Base-by-base conservation (phyloP, 2,888 invertebrate species). In the Drosophila percnosoma region DNA sequence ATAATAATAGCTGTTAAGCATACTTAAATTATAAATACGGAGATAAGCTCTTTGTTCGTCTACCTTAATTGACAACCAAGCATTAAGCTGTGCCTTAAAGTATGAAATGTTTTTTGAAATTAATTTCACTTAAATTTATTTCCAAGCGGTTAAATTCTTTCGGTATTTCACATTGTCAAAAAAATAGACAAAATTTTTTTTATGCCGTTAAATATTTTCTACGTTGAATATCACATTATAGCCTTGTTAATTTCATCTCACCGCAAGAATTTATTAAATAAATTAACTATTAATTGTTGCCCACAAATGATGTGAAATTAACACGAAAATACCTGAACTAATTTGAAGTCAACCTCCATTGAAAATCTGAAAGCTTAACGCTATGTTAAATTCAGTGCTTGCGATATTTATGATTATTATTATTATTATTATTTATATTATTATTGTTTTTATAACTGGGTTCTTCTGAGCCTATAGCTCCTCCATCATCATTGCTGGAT, bases 11-110 rank as follows among this genome's bases (percentile, higher is more conserved):
- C 10, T 33, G 33, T 33, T 10, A 34, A 34, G 2, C 0, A 2
- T 13, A 34, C 13, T 34, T 34, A 13, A n/a, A 40, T 18, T 8
- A 49, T 27, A 6, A 31, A n/a, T 29, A 10, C 1, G 31, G 10
- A 21, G 34, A 13, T 4, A 45, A 7, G 45, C 45, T 13, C 13
- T 45, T 21, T 45, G 2, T 21, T 4, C 66, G 38, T 48, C 53
- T 54, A 33, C 24, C n/a, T 36, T 7, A 31, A 38, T 48, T 38
- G 10, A 36, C 7, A 18, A 48, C 24, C 33, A 48, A 42, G 40
- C 36, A 65, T 42, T 49, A 29, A 52, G 27, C 24, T 31, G 33
- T 29, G 7, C 2, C 53, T 27, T 42, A 59, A 71, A 70, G 57
- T 62, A 52, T 40, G 31, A 68, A 68, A 68, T 31, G 5, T 7